A percentile compares a stretch with the other conserved stretches of the same genome.
phyloP scores from a whole-genome alignment of 2,797 vertebrate species.

The Poeciliopsis turneri region DNA sequence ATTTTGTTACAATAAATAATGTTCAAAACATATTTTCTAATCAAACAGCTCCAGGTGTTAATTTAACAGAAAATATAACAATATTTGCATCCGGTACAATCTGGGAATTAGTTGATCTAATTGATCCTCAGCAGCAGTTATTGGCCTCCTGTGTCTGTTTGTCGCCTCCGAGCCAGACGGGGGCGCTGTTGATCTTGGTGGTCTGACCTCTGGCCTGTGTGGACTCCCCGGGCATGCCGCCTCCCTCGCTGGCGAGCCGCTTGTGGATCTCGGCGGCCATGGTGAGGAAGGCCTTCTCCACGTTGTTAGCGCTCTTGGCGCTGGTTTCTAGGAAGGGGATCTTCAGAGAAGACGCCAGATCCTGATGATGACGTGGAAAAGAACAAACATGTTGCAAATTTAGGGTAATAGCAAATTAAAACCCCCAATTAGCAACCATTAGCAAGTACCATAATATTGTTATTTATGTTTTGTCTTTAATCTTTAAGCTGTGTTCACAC shows the following conservation, averaged over 20 bases:
- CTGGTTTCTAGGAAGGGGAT: constrained; percentile 84
- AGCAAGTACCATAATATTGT: neutral
- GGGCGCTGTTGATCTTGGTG: constrained; percentile 73
- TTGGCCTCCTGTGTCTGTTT: constrained; percentile 66
- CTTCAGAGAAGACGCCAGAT: constrained; percentile 77
- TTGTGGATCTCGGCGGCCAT: constrained; percentile 84
- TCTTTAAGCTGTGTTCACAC: neutral
- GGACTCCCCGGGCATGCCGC: constrained; percentile 63
- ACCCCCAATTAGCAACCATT: neutral
- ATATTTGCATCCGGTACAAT: neutral
- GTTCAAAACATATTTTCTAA: constrained; percentile 13
- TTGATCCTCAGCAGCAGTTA: constrained; percentile 72
- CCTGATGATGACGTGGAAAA: constrained; percentile 54
- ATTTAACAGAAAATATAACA: constrained; percentile 19
- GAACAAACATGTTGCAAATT: neutral
- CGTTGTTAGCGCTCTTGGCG: constrained; percentile 80
- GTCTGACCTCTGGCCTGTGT: constrained; percentile 23
- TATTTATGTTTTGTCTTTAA: neutral
- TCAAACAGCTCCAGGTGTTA: constrained; percentile 10
- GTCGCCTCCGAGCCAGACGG: constrained; percentile 76
- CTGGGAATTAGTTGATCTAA: neutral
- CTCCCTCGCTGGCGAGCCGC: constrained; percentile 73
- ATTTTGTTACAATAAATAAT: neutral
- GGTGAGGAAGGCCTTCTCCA: constrained; percentile 74
- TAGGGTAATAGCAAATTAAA: neutral